Evolutionary conservation across 2,888 invertebrate species (phyloP), one percentile per base, ranked within the genome.

Genomic region (Notodonta dromedarius): DNA sequence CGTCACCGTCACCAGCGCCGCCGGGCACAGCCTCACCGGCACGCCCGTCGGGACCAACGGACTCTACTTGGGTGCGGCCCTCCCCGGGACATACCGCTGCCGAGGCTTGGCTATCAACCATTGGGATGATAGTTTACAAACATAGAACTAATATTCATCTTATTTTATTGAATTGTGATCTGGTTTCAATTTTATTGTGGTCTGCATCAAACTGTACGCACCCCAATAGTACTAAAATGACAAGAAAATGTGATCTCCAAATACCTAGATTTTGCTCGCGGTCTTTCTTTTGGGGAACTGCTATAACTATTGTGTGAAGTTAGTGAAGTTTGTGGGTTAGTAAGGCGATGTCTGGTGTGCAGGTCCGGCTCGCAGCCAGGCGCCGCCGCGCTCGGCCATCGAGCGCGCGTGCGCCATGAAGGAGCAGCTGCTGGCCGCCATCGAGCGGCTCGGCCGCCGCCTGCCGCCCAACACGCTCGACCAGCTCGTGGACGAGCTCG

Each of bases 401-500:
- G 98, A 98, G 84, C 95, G 97, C 56, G 98, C 98, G 0, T 97
- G 97, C 90, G 95, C 95, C 81, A 98, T 99, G 97, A 98, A 99
- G 92, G 97, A 98, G 77, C 97, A 99, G 71, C 93, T 99, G 51
- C 88, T 99, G 69, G 94, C 95, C 11, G 91, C 67, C 82, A 96
- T 99, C 62, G 99, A 99, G 86, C 93, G 95, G 39, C 94, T 99
- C 3, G 99, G 99, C 6, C 96, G 97, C 0, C 95, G 95, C 32
- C 93, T 99, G 72, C 99, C 99, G 7, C 97, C 99, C 50, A 99
- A 99, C 90, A 99, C 99, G 0, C 94, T 99, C 54, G 99, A 99
- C 94, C 99, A 99, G 87, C 94, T 99, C 12, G 99, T 99, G 69
- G 99, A 99, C 89, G 98, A 99, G 84, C 95, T 99, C 11, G 99